These are phyloP conservation scores for Hyphantria cunea DNA, from an alignment of 1,140 invertebrate species.

Conservation along the genomic window DNA sequence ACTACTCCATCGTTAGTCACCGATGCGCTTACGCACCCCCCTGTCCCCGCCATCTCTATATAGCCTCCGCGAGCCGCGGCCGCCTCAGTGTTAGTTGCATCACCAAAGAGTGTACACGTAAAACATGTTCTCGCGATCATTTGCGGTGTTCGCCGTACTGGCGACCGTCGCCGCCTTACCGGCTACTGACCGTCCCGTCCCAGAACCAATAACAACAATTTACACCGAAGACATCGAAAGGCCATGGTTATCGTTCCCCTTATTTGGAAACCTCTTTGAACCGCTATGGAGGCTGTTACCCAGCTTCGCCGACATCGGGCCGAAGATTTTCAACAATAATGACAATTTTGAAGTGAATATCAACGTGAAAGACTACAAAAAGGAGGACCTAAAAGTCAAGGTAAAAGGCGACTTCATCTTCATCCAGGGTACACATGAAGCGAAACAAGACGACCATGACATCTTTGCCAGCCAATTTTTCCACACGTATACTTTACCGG, in stretches of 20 bases:
- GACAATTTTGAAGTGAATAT: constrained; percentile 66
- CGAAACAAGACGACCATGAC: constrained; percentile 62
- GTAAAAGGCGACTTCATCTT: constrained; percentile 66
- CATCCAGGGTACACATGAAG: constrained; percentile 69
- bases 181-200: constrained; percentile 47
- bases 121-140: constrained; percentile 61
- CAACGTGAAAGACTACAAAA: constrained; percentile 70
- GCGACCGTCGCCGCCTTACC: constrained; percentile 57
- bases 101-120: constrained; percentile 49
- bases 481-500: constrained; percentile 67
- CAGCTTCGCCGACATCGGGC: constrained; percentile 63
- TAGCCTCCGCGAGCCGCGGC: constrained; percentile 63
- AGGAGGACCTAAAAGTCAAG: constrained; percentile 68
- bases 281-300: constrained; percentile 66
- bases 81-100: constrained; percentile 62
- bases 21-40: constrained; percentile 62
- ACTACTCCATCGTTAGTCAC: constrained; percentile 46
- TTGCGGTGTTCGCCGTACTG: constrained; percentile 52
- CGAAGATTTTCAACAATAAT: constrained; percentile 60
- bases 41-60: constrained; percentile 59
- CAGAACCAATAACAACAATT: constrained; percentile 53
- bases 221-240: constrained; percentile 57
- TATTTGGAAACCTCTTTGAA: constrained; percentile 61
- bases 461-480: constrained; percentile 72
- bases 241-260: constrained; percentile 65